phyloP scores from a whole-genome alignment of 2,888 invertebrate species.

The Salpingus planirostris region DNA sequence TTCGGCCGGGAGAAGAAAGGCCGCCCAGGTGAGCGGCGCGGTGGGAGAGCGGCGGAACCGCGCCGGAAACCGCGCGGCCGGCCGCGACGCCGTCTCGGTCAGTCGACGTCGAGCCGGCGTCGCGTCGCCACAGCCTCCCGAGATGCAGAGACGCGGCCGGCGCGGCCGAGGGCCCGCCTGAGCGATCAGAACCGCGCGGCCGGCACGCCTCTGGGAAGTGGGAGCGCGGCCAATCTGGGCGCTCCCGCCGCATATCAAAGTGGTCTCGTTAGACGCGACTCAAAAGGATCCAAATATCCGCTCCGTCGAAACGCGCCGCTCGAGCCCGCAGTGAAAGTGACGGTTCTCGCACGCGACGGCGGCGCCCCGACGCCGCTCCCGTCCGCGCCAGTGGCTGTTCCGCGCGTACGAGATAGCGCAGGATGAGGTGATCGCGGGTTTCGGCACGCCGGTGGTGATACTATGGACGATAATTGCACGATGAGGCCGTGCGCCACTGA shows the following conservation, averaged over 20 bases:
- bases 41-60: conserved; percentile 37
- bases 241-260: conserved; percentile 41
- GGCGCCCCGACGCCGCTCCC: conserved; percentile 5
- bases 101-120: conserved; percentile 42
- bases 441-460: conserved; percentile 28
- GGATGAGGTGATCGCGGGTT: conserved; percentile 24
- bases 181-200: no score
- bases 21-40: conserved; percentile 46
- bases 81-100: conserved; percentile 41
- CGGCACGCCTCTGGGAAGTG: conserved; percentile 39
- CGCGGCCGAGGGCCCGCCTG: no score
- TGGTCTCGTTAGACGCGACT: conserved; percentile 41
- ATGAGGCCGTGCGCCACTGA: conserved; percentile 81
- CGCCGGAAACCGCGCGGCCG: conserved; percentile 34
- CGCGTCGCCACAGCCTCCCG: conserved; percentile 20
- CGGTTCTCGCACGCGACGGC: conserved; percentile 1
- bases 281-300: conserved; percentile 42
- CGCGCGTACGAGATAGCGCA: no score
- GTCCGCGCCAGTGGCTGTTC: conserved; percentile 2
- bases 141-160: no score
- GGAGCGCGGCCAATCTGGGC: conserved; percentile 44
- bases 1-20: conserved; percentile 21
- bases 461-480: conserved; percentile 61
- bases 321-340: conserved; percentile 16
- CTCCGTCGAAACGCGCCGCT: conserved; percentile 40